A percentile compares a stretch with the other conserved stretches of the same genome.
These are phyloP conservation scores for Ictidomys tridecemlineatus DNA, from an alignment of 2,113 vertebrate genomes.

Conservation along the genomic window DNA sequence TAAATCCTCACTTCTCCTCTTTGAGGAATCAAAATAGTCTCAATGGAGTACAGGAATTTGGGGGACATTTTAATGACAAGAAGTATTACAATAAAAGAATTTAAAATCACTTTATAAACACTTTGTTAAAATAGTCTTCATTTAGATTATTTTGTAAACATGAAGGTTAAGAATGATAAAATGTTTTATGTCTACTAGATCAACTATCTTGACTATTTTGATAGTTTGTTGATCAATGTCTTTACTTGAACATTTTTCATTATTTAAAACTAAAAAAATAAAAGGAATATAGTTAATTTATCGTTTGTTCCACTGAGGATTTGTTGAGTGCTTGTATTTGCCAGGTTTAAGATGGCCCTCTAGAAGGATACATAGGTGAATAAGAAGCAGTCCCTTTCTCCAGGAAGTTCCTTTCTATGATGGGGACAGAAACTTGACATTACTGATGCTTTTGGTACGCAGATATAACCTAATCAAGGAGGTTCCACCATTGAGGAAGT, in stretches of 20 bases:
- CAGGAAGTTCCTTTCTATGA: background rate
- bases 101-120: background rate
- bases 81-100: background rate
- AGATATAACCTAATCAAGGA: background rate
- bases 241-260: background rate
- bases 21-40: background rate
- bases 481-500: background rate
- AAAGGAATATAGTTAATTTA: background rate
- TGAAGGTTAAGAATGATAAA: background rate
- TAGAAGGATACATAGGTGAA: background rate
- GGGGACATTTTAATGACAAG: background rate
- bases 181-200: background rate
- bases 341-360: background rate
- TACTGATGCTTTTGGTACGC: background rate
- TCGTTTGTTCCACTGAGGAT: background rate
- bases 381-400: background rate
- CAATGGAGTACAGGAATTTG: background rate
- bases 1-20: conserved; percentile 7
- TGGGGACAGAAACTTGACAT: background rate
- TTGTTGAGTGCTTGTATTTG: background rate
- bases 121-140: background rate
- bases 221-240: background rate
- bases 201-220: background rate
- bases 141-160: conserved; percentile 2
- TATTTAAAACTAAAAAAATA: background rate